Conservation (phyloP, 2,113 vertebrate species). For the Crotophaga sulcirostris region DNA sequence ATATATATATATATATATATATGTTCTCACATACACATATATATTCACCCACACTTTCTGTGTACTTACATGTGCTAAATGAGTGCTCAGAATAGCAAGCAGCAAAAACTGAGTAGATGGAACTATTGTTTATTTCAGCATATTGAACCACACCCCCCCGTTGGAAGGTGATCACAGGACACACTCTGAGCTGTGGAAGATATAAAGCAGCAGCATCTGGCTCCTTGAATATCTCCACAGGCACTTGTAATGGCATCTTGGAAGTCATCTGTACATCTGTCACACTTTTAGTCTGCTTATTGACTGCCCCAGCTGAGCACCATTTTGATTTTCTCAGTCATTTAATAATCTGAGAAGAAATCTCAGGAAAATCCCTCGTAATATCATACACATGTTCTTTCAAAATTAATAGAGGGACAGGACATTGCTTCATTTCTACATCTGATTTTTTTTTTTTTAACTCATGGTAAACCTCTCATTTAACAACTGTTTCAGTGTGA, state of each 20-base stretch:
- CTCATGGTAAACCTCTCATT: slow-evolving; percentile 20
- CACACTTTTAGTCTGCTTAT: slow-evolving; percentile 66
- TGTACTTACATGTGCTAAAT: background rate
- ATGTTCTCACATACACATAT: accelerated
- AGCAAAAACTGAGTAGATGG: background rate
- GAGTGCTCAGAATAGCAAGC: background rate
- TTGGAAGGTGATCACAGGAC: slow-evolving; percentile 73
- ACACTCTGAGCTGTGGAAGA: slow-evolving; percentile 39
- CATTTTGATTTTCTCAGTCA: slow-evolving; percentile 69
- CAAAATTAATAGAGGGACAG: slow-evolving; percentile 35
- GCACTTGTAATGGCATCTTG: slow-evolving; percentile 73
- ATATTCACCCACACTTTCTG: background rate
- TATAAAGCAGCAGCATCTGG: slow-evolving; percentile 70
- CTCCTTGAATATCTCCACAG: slow-evolving; percentile 73
- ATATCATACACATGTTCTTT: slow-evolving; percentile 45
- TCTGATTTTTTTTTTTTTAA: slow-evolving; percentile 12
- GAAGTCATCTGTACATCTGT: slow-evolving; percentile 73
- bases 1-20: accelerated
- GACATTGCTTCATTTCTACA: slow-evolving; percentile 20
- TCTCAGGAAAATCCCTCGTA: slow-evolving; percentile 65
- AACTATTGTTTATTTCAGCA: slow-evolving; percentile 2
- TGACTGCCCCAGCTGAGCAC: slow-evolving; percentile 72
- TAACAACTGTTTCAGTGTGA: background rate
- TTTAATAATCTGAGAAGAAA: slow-evolving; percentile 68
- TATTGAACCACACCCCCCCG: slow-evolving; percentile 38